Base-by-base conservation (phyloP, 2,888 invertebrate species). In the Cotesia congregata region DNA sequence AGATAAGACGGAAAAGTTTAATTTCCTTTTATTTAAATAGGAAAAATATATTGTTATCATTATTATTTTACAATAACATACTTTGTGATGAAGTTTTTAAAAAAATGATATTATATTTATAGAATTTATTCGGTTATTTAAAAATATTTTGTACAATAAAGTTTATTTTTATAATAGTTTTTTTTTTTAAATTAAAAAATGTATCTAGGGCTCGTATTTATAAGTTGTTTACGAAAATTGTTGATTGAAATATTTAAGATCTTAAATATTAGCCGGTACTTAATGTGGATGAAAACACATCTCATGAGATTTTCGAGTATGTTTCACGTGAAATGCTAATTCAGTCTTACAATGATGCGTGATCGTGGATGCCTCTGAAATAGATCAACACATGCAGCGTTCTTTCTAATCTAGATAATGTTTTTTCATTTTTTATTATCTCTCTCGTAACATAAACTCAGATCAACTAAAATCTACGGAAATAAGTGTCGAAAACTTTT, bases 231-330 rank as follows among this genome's bases (percentile, higher is more conserved):
- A 50, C 50, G 50, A 50, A 50, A 50, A 50, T 67, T 67, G 39
- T 67, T 67, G 39, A 67, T 67, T 15, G 40, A 67, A 15, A 40
- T 15, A 39, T 67, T 67, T 67, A 67, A 67, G 9, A 40, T 67
- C 15, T 67, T 39, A 40, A 67, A 67, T 67, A 67, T 67, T 67
- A 40, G 40, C 15, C 67, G 67, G 39, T 67, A 67, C 67, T 67
- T 38, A 67, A 67, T 67, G 67, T 67, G 39, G 38, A 17, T 39
- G 40, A 40, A 67, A 40, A 67, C 15, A 67, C 15, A 67, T 15
- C 67, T 40, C 40, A 40, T 40, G 15, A 15, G 67, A 67, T 67
- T 50, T 50, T 50, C 50, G 50, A 50, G 50, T 50, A 50, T 50
- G 50, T 50, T 50, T 50, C 50, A 50, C 50, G 50, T 50, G 50